These are phyloP conservation scores for Dolichallabes microphthalmus DNA, from an alignment of 2,113 vertebrate species.

Conservation along the genomic window DNA sequence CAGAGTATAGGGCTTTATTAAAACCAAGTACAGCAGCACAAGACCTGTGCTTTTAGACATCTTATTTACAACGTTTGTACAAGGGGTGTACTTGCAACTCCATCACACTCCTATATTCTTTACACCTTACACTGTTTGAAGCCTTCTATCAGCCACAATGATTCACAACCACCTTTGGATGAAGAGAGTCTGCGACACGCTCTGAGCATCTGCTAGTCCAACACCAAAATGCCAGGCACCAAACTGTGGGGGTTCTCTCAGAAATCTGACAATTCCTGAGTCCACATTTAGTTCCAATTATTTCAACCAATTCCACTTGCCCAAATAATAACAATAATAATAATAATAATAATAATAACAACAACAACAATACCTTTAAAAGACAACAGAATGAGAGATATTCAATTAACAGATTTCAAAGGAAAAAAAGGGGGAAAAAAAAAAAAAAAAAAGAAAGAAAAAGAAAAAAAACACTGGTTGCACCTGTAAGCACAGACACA, in stretches of 20 bases:
- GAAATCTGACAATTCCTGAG: conserved; percentile 45
- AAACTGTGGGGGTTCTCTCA: conserved; percentile 19
- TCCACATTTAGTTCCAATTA: conserved; percentile 23
- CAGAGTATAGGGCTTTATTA: conserved; percentile 1
- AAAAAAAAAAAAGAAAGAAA: background rate
- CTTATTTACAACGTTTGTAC: conserved; percentile 29
- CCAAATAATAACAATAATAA: too few species aligned
- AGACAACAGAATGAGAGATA: background rate
- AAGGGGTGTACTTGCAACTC: conserved; percentile 27
- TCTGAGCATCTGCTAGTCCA: background rate
- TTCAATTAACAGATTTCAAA: background rate
- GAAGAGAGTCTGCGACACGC: background rate
- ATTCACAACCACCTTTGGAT: conserved; percentile 17
- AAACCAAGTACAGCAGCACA: background rate
- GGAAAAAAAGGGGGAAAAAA: background rate
- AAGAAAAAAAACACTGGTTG: background rate
- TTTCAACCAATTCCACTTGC: background rate
- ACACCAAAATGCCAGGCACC: conserved; percentile 3
- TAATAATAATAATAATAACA: too few species aligned
- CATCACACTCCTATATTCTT: background rate
- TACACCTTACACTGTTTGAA: background rate
- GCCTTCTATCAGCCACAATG: background rate
- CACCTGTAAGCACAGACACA: background rate
- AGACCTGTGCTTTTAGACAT: background rate
- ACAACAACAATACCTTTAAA: background rate